phyloP scores from a whole-genome alignment of 2,888 invertebrate species.

The Eretmocerus hayati region DNA sequence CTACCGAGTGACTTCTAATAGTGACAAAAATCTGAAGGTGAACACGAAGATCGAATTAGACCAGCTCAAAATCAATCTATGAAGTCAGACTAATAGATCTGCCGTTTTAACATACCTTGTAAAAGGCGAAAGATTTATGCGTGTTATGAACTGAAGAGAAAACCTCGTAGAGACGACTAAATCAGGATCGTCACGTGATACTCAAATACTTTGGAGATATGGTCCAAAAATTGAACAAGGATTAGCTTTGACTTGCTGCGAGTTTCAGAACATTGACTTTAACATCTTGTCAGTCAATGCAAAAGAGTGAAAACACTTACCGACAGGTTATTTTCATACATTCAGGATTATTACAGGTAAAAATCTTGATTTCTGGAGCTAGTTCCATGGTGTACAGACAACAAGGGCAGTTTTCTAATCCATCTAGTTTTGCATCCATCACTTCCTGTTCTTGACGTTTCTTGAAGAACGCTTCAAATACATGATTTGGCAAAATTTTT shows the following conservation, averaged over 20 bases:
- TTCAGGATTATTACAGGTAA: constrained; percentile 52
- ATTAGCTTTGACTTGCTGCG: not conserved
- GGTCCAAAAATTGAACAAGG: not conserved
- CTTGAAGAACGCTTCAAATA: constrained; percentile 49
- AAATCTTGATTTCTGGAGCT: constrained; percentile 44
- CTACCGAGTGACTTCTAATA: no score
- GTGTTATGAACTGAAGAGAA: no score
- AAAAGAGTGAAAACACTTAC: constrained; percentile 12
- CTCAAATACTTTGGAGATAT: not conserved
- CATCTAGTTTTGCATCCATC: constrained; percentile 51
- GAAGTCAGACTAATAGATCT: no score
- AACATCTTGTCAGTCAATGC: no score
- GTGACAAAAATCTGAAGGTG: no score
- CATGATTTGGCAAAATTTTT: constrained; percentile 42
- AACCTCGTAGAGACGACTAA: no score
- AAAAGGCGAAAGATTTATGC: no score
- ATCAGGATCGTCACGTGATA: no score
- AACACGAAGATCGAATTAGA: no score
- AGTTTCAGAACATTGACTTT: no score
- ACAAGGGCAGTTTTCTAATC: constrained; percentile 53
- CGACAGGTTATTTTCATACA: constrained; percentile 55
- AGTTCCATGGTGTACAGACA: constrained; percentile 54
- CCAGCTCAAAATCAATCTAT: no score
- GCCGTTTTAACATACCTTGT: no score
- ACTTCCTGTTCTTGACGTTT: constrained; percentile 52